Evolutionary conservation across 2,888 invertebrate genomes (phyloP).

Genomic region (Tortricodes alternella): DNA sequence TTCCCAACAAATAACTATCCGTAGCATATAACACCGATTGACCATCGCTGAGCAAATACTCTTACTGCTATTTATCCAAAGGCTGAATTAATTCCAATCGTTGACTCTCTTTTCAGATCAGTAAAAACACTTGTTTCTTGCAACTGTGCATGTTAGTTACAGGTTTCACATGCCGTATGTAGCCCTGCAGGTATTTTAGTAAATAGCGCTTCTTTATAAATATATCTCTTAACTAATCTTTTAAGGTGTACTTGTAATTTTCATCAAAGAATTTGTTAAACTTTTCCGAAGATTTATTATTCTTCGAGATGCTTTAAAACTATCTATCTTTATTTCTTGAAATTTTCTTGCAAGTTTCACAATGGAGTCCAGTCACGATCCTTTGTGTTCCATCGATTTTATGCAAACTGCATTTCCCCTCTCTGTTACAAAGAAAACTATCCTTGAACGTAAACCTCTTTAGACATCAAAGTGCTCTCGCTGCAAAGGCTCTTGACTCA

Average conservation of each 20-base stretch:
- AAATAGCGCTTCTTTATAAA: no score
- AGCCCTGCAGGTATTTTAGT: no score
- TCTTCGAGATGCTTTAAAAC: neutral
- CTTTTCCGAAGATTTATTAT: no score
- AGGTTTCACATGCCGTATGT: no score
- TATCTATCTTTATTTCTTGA: neutral
- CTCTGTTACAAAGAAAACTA: constrained; percentile 26
- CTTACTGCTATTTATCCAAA: neutral
- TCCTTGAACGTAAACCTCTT: constrained; percentile 20
- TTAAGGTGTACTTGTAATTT: no score
- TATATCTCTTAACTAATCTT: no score
- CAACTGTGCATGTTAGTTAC: neutral
- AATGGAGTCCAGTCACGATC: neutral
- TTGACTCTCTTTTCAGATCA: neutral
- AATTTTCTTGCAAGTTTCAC: neutral
- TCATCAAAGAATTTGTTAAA: no score
- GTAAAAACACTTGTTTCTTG: neutral
- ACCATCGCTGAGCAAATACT: neutral
- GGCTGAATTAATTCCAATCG: constrained; percentile 7
- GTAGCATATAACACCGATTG: neutral
- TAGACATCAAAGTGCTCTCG: constrained; percentile 26
- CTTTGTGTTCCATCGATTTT: constrained; percentile 29
- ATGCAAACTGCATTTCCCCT: constrained; percentile 29
- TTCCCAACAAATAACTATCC: neutral
- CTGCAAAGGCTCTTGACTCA: constrained; percentile 9